Percentiles rank a stretch among this genome's conserved stretches.
phyloP scores from a whole-genome alignment of 2,888 invertebrate genomes.

The Dromius quadrimaculatus region DNA sequence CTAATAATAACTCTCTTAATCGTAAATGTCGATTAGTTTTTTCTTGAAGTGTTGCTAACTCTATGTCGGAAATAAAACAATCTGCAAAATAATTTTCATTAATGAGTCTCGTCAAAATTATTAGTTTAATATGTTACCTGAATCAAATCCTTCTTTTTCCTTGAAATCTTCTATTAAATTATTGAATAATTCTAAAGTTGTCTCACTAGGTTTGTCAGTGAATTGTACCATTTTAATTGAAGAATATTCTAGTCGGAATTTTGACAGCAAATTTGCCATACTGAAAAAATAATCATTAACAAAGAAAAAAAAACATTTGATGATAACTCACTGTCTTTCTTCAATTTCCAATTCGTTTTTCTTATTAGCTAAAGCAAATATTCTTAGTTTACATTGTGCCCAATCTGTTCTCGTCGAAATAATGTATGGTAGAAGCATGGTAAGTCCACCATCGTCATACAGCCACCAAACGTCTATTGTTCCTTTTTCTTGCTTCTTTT shows the following conservation, averaged over 20 bases:
- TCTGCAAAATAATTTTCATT: conserved; percentile 68
- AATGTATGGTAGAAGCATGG: conserved; percentile 87
- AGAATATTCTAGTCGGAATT: conserved; percentile 95
- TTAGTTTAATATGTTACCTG: conserved; percentile 59
- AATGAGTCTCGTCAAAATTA: too few species aligned
- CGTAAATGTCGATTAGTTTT: conserved; percentile 93
- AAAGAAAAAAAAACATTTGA: conserved; percentile 3
- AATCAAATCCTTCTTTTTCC: conserved; percentile 62
- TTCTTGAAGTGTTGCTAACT: conserved; percentile 80
- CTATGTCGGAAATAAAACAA: conserved; percentile 77
- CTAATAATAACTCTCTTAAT: conserved; percentile 87
- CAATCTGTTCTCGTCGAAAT: conserved; percentile 83
- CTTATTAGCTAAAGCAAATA: conserved; percentile 88
- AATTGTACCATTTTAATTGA: conserved; percentile 93
- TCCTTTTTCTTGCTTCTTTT: conserved; percentile 82
- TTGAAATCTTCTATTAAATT: conserved; percentile 78
- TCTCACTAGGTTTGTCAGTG: conserved; percentile 82
- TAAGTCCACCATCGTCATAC: conserved; percentile 92
- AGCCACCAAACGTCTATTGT: conserved; percentile 97
- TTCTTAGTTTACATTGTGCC: conserved; percentile 81
- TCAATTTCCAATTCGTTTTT: conserved; percentile 84
- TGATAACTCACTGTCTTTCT: conserved; percentile 81
- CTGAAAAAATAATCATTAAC: conserved; percentile 68
- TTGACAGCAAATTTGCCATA: conserved; percentile 91
- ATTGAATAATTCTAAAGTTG: conserved; percentile 81